Base-by-base conservation (phyloP, 2,888 invertebrate genomes). In the Heterodera filipjevi region DNA sequence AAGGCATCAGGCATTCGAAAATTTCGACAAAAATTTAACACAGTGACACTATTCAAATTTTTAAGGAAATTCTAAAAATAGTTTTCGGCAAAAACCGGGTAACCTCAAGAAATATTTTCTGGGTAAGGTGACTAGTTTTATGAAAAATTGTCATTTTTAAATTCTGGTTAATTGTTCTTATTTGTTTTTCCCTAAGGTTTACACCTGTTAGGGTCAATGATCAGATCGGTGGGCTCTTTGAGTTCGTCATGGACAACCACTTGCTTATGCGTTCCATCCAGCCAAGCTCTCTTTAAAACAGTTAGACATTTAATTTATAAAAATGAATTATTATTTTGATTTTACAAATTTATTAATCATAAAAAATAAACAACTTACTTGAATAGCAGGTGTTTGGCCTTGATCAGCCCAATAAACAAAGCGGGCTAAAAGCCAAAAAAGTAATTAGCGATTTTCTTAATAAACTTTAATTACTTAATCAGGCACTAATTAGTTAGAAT, bases 361-460 rank as follows among this genome's bases (percentile, higher is more conserved):
- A n/a, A n/a, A n/a, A 79, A 32, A 14, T 49, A 2, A 22, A 22
- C 3, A 66, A 49, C 68, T 66, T 30, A 81, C 79, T 78, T 95
- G 96, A 79, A 97, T 95, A 84, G 94, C 92, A 0, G 96, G 96
- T 90, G 95, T 95, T 89, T 96, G 96, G 0, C 98, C 98, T 86
- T 95, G 95, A 90, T 98, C 97, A 83, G 96, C 95, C 98, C 98
- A 99, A 90, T 98, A 99, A 1, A 99, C 91, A 64, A 94, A 92
- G 81, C 92, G 92, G 89, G 68, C 68, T 68, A 35, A 68, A 68
- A 19, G 14, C 19, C 8, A 49, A 49, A 19, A 49, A 49, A 49
- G 16, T 0, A 19, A 49, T 3, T 16, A 49, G 6, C 46, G 14
- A 49, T 49, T 12, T 14, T 49, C 8, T n/a, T n/a, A n/a, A n/a